Conservation (phyloP, 2,888 invertebrate species). For the Conistra vaccinii region DNA sequence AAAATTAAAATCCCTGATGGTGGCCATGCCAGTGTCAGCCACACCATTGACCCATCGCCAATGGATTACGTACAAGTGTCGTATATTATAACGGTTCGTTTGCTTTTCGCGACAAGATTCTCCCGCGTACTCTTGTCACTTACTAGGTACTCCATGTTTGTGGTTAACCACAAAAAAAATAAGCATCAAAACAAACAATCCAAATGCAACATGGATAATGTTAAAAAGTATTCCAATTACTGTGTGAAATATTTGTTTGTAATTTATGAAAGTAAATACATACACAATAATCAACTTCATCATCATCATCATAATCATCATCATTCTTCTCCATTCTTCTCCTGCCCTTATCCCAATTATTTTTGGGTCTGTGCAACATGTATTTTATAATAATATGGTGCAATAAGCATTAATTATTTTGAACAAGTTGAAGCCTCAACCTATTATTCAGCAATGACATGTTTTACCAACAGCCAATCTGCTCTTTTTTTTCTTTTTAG, state of each 20-base stretch:
- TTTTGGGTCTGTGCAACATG: not conserved
- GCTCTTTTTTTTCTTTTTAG: not conserved
- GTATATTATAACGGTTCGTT: too few species aligned
- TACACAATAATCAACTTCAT: too few species aligned
- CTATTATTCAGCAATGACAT: not conserved
- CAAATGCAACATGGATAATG: conserved; percentile 20
- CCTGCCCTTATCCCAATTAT: not conserved
- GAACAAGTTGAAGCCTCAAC: not conserved
- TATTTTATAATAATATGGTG: not conserved
- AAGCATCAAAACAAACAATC: conserved; percentile 43
- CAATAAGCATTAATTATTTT: not conserved
- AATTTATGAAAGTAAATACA: not conserved
- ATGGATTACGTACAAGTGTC: not conserved
- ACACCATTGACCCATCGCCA: conserved; percentile 5
- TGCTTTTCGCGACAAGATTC: not conserved
- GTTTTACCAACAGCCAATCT: not conserved
- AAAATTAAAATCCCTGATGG: too few species aligned
- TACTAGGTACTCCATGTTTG: conserved; percentile 13
- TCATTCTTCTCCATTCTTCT: not conserved
- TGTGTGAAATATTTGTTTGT: conserved; percentile 19
- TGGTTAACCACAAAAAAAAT: conserved; percentile 5
- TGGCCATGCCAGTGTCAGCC: too few species aligned
- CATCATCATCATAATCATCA: too few species aligned
- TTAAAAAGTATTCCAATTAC: not conserved
- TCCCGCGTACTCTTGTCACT: not conserved